Percentiles rank a stretch among this genome's conserved stretches.
Conservation (phyloP, 2,888 invertebrate genomes). For the Polyommatus icarus region DNA sequence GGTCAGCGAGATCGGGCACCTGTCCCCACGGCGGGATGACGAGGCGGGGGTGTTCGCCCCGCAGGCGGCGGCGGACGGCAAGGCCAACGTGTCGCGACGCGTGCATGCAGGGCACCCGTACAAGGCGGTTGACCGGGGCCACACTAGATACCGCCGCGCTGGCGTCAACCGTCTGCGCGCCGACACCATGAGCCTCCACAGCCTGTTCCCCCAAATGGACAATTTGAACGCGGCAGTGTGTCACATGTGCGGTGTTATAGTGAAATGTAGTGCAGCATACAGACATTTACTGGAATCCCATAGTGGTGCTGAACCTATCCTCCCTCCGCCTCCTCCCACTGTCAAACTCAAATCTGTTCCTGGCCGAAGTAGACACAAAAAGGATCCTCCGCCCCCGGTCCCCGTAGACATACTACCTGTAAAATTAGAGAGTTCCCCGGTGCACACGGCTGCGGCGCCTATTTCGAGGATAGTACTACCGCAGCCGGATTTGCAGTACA, state of each 20-base stretch:
- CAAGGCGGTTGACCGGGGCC: conserved; percentile 53
- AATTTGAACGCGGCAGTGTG: conserved; percentile 88
- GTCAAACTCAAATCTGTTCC: conserved; percentile 57
- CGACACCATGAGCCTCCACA: conserved; percentile 87
- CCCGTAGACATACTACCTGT: conserved; percentile 61
- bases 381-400: conserved; percentile 63
- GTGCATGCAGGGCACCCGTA: conserved; percentile 58
- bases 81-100: conserved; percentile 57
- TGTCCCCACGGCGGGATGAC: conserved; percentile 70
- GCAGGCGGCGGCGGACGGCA: conserved; percentile 59
- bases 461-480: conserved; percentile 68
- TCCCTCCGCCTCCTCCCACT: conserved; percentile 71
- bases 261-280: conserved; percentile 89
- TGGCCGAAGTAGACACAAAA: conserved; percentile 67
- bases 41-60: conserved; percentile 56
- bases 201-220: conserved; percentile 89
- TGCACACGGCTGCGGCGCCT: conserved; percentile 63
- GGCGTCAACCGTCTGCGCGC: conserved; percentile 76
- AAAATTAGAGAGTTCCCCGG: conserved; percentile 64
- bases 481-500: conserved; percentile 64
- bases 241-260: conserved; percentile 87
- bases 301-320: conserved; percentile 62
- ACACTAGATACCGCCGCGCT: conserved; percentile 59
- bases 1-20: conserved; percentile 74
- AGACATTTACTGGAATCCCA: conserved; percentile 85